These are phyloP conservation scores for Gastracanthus pulcherrimus DNA, from an alignment of 2,888 invertebrate genomes.

Conservation along the genomic window DNA sequence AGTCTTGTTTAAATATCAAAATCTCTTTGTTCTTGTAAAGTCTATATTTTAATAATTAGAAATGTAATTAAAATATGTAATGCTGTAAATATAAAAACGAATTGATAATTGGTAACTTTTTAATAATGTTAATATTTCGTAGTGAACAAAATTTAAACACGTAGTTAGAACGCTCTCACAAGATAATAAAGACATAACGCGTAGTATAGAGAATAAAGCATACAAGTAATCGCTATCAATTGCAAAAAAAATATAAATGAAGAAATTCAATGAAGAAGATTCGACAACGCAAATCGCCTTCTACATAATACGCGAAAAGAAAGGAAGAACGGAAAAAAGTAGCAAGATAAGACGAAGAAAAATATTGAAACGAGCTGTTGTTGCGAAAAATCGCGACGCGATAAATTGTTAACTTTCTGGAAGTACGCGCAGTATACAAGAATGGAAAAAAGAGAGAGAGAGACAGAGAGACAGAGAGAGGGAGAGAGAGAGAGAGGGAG, in stretches of 20 bases:
- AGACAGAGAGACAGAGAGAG: not conserved
- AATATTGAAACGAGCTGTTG: slow-evolving; percentile 5
- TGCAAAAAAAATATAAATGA: not conserved
- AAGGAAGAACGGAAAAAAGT: not conserved
- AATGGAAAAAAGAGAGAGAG: not conserved
- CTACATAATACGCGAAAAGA: not conserved
- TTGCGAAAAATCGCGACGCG: slow-evolving; percentile 24
- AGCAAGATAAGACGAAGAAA: not conserved
- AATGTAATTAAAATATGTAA: not conserved
- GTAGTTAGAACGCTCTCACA: not conserved
- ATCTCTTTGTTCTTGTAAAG: not conserved
- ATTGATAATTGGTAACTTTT: not conserved
- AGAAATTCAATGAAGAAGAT: no score
- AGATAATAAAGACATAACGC: not conserved
- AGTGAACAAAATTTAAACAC: not conserved
- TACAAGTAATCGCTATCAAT: not conserved
- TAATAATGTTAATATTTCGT: not conserved
- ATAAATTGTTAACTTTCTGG: slow-evolving; percentile 28
- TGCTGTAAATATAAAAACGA: no score
- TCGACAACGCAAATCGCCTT: not conserved
- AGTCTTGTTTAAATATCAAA: no score
- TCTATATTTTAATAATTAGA: not conserved
- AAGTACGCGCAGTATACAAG: not conserved
- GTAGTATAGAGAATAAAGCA: not conserved
- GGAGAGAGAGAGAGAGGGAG: no score